Base-by-base conservation (phyloP, 2,113 vertebrate genomes). In the Harpagus bidentatus region DNA sequence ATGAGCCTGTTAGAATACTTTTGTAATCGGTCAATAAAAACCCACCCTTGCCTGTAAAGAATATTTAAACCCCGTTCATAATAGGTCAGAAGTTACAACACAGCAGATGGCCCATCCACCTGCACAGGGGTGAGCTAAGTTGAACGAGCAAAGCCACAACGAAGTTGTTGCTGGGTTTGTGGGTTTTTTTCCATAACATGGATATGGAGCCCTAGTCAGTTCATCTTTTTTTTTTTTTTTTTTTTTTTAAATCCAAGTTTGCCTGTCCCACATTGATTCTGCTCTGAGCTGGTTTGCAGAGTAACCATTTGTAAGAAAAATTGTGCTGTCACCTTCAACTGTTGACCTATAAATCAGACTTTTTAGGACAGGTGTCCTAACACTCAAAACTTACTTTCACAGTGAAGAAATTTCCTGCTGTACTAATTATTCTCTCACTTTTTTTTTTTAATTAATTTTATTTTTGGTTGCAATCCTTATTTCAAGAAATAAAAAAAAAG, bases 321-420 rank as follows among this genome's bases (percentile, higher is more conserved):
- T 43, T 80, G 45, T 80, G 82, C 94, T 79, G 85, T 95, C 88
- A 58, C 72, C 94, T 96, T 92, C 88, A 78, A 90, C 94, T 94
- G 79, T 67, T 82, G 79, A 43, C 71, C 53, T 91, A 25, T 38
- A 81, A 90, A 91, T 91, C 52, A 94, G 80, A 76, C 85, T 43
- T 73, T 42, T 62, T 90, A 47, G 74, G 82, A 82, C 94, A 79
- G 42, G n/a, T 81, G 89, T 96, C 79, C 92, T 94, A 86, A 76
- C 34, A 28, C 32, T 92, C 89, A 45, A 88, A 87, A 88, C 67
- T 97, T 90, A 85, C 40, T 94, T 95, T 91, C 86, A 97, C 84
- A 95, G 84, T 91, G 95, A 56, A 89, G 87, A 97, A 91, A 86
- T 92, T 90, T 94, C 70, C 88, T 96, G 90, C 93, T 97, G 92